These are phyloP conservation scores for Phoenoteleia sp. DNA, from an alignment of 2,888 invertebrate genomes.

Conservation along the genomic window DNA sequence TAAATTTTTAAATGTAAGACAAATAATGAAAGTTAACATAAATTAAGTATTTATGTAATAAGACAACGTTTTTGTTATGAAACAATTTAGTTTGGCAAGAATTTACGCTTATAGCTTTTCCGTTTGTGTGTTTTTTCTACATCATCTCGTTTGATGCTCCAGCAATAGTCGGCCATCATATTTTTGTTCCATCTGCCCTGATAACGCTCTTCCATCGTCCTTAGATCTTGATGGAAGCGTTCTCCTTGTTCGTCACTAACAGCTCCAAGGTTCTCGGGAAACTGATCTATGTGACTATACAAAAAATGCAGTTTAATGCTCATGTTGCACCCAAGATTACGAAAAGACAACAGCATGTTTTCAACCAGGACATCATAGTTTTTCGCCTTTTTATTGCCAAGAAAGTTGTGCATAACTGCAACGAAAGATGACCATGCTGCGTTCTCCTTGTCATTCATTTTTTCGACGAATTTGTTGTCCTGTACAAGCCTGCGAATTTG, in stretches of 20 bases:
- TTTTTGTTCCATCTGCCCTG: constrained; percentile 69
- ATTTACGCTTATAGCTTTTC: neutral
- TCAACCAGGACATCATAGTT: constrained; percentile 69
- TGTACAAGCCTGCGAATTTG: constrained; percentile 49
- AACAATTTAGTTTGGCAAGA: neutral
- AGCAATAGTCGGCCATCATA: neutral
- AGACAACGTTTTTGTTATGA: neutral
- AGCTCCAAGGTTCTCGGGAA: constrained; percentile 80
- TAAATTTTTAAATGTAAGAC: neutral
- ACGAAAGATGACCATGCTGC: too few species aligned
- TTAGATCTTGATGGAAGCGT: constrained; percentile 81
- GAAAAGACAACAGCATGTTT: constrained; percentile 72
- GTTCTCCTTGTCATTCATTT: too few species aligned
- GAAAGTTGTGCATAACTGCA: too few species aligned
- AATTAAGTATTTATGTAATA: neutral
- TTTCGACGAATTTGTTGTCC: constrained; percentile 6
- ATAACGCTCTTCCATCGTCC: constrained; percentile 80
- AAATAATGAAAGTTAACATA: neutral
- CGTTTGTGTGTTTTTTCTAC: neutral
- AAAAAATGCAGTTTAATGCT: constrained; percentile 80
- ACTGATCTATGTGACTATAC: constrained; percentile 57
- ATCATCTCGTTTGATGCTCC: neutral
- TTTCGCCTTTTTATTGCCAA: too few species aligned
- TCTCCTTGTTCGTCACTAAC: constrained; percentile 81
- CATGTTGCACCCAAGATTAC: constrained; percentile 72